Base-by-base conservation (phyloP, 2,797 vertebrate genomes). In the Tolypeutes matacus region DNA sequence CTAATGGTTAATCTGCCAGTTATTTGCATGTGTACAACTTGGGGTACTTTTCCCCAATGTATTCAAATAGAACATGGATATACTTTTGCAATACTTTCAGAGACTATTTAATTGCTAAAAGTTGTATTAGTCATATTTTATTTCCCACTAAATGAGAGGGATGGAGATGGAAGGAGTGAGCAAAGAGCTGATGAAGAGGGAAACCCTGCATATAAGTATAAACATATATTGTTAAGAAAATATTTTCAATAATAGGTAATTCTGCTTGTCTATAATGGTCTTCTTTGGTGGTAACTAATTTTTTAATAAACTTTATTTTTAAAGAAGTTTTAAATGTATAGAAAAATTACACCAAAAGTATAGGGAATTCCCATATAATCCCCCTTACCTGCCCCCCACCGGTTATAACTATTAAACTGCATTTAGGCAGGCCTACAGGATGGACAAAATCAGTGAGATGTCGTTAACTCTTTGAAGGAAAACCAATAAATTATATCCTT, bases 371-470 rank as follows among this genome's bases (percentile, higher is more conserved):
- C 42, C 42, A 46, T 46, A 46, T 46, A 46, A 46, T n/a, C n/a
- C n/a, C n/a, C n/a, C n/a, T n/a, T n/a, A n/a, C 39, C 39, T 39
- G 39, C 39, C 39, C 39, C 39, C 46, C 46, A 11, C 46, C 11
- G 46, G 46, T 46, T 8, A 85, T 31, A 92, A 89, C 25, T 76
- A 83, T 51, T 58, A 69, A 93, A 81, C 29, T 36, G 20, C 21
- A 49, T 15, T 31, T 60, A 90, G 46, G 53, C 27, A 94, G 65
- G 42, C 64, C 34, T 56, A 60, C 7, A 67, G 62, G 58, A 49
- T 75, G 36, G 49, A 94, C 56, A 92, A 83, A 91, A 96, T 95
- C 69, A 88, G 34, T 80, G 84, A 82, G 70, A 84, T 93, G 46
- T 94, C 60, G 70, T 67, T 53, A 23, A 78, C 36, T 25, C 56